phyloP scores from a whole-genome alignment of 1,140 invertebrate genomes.

The Drosophila bocqueti region DNA sequence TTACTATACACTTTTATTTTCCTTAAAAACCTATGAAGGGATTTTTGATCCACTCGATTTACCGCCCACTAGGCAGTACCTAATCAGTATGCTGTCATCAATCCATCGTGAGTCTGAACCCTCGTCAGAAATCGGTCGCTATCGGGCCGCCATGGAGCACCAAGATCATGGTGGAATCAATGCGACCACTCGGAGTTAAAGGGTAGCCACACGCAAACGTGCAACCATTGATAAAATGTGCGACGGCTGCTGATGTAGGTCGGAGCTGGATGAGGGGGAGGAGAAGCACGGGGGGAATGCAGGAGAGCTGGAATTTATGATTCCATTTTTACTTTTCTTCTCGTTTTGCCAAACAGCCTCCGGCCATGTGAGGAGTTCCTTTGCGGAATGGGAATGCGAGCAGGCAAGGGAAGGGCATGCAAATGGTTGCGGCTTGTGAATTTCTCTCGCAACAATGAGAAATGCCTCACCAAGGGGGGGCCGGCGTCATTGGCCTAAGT shows the following conservation, averaged over 20 bases:
- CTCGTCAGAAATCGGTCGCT: conserved; percentile 19
- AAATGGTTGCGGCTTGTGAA: conserved; percentile 49
- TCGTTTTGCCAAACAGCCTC: conserved; percentile 45
- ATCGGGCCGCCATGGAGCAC: background rate
- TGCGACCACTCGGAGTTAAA: conserved; percentile 17
- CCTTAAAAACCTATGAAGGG: background rate
- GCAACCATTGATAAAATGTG: conserved; percentile 65
- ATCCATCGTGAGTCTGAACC: conserved; percentile 27
- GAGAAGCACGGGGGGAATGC: conserved; percentile 1
- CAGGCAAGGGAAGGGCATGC: conserved; percentile 23
- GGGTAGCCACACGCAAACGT: conserved; percentile 54
- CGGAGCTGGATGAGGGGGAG: conserved; percentile 9
- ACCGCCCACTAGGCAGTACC: background rate
- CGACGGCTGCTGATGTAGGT: conserved; percentile 66
- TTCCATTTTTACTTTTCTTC: conserved; percentile 63
- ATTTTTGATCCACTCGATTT: conserved; percentile 4
- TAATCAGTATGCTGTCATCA: conserved; percentile 20
- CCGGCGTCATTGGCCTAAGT: conserved; percentile 30
- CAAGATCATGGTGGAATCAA: conserved; percentile 20
- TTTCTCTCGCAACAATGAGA: conserved; percentile 49
- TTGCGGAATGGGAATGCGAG: conserved; percentile 33
- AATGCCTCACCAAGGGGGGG: conserved; percentile 18
- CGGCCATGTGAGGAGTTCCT: conserved; percentile 29
- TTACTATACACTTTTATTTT: background rate
- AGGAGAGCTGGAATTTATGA: conserved; percentile 58